Percentiles rank a stretch among this genome's conserved stretches.
These are phyloP conservation scores for Cryptocephalus primarius DNA, from an alignment of 2,888 invertebrate species.

Conservation along the genomic window DNA sequence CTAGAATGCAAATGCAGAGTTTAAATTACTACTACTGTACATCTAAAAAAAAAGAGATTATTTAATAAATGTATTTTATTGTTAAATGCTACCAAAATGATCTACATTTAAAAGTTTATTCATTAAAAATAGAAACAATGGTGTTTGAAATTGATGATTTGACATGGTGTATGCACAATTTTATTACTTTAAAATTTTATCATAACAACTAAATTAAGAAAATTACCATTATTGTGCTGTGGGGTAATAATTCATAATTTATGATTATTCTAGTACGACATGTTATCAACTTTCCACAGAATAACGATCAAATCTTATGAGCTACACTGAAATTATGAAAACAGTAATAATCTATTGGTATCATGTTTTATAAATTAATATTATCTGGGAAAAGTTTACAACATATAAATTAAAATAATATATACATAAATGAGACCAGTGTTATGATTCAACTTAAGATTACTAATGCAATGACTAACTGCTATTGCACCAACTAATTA, in stretches of 20 bases:
- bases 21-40: too few relatives aligned
- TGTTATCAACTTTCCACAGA: constrained; percentile 14
- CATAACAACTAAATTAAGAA: neutral
- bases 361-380: constrained; percentile 8
- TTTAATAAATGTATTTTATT: constrained; percentile 23
- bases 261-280: constrained; percentile 12
- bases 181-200: constrained; percentile 3
- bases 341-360: constrained; percentile 14
- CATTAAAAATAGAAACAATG: constrained; percentile 26
- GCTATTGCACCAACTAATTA: constrained; percentile 7
- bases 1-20: too few relatives aligned
- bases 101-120: constrained; percentile 27
- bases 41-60: neutral
- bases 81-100: constrained; percentile 28
- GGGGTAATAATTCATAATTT: constrained; percentile 9
- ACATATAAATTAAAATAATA: constrained; percentile 18
- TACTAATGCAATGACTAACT: neutral
- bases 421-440: constrained; percentile 18
- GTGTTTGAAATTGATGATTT: constrained; percentile 7
- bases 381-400: constrained; percentile 12
- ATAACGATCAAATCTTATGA: constrained; percentile 10
- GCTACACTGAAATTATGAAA: neutral
- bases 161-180: constrained; percentile 21
- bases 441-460: neutral
- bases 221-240: constrained; percentile 10